Percentiles rank a stretch among this genome's conserved stretches.
Conservation (phyloP, 2,797 vertebrate genomes). For the Onychomys leucogaster region DNA sequence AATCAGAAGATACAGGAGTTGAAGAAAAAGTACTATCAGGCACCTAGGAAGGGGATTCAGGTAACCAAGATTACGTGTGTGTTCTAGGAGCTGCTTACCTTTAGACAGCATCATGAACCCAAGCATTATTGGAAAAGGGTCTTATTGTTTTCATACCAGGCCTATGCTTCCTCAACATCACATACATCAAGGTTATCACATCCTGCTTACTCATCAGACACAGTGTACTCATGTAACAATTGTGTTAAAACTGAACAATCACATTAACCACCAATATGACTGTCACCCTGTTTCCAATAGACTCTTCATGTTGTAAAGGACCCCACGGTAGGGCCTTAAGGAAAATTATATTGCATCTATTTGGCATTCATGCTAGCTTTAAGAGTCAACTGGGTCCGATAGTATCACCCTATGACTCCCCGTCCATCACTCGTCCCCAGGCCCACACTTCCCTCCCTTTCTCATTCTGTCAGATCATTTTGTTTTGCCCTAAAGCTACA, state of each 20-base stretch:
- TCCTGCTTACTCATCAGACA: not conserved
- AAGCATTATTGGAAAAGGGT: not conserved
- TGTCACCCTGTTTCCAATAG: not conserved
- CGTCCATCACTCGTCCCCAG: not conserved
- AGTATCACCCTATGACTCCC: not conserved
- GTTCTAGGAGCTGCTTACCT: not conserved
- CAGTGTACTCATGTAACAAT: not conserved
- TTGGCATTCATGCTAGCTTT: not conserved
- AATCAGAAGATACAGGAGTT: not conserved
- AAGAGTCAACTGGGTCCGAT: not conserved
- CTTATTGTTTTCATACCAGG: not conserved
- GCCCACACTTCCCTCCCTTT: not conserved
- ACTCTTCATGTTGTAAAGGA: not conserved
- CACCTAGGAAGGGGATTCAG: slow-evolving; percentile 80
- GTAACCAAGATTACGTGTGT: slow-evolving; percentile 56
- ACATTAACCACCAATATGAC: not conserved
- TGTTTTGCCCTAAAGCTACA: not conserved
- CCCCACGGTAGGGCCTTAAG: not conserved
- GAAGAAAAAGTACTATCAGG: slow-evolving; percentile 69
- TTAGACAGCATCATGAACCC: not conserved
- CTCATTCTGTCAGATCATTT: not conserved
- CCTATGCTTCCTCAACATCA: not conserved
- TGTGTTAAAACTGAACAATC: not conserved
- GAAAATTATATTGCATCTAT: not conserved
- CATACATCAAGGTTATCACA: not conserved